Conservation (phyloP, 2,797 vertebrate genomes). For the Amblyopsis hoosieri region DNA sequence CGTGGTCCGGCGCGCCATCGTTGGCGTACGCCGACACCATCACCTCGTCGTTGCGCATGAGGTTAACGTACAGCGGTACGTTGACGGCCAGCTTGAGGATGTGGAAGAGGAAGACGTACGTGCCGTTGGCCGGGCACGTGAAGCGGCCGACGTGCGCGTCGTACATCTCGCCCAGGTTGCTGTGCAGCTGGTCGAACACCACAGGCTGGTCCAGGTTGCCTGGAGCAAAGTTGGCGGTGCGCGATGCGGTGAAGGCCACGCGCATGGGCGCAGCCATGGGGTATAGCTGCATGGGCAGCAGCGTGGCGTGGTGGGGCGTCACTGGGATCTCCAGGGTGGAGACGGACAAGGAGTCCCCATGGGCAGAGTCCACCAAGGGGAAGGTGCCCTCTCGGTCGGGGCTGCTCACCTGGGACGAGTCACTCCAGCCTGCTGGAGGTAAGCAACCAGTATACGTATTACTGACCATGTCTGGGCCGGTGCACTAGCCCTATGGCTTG, state of each 20-base stretch:
- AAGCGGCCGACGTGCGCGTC: conserved; percentile 91
- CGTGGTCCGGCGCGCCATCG: conserved; percentile 94
- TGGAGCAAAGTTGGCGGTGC: conserved; percentile 94
- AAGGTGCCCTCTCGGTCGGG: conserved; percentile 85
- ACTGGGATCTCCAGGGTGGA: conserved; percentile 85
- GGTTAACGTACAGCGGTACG: conserved; percentile 94
- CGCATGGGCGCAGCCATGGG: conserved; percentile 89
- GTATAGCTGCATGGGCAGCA: conserved; percentile 90
- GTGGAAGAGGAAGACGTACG: conserved; percentile 96
- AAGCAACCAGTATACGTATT: too few relatives aligned
- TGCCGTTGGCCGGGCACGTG: conserved; percentile 89
- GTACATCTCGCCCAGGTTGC: conserved; percentile 92
- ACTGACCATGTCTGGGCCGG: too few relatives aligned
- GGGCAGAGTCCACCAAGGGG: conserved; percentile 87
- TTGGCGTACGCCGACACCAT: conserved; percentile 97
- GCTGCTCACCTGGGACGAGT: conserved; percentile 93
- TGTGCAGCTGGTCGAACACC: conserved; percentile 91
- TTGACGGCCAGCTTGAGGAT: conserved; percentile 96
- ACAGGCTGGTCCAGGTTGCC: conserved; percentile 96
- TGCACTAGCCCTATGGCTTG: too few relatives aligned
- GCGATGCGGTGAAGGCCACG: conserved; percentile 93
- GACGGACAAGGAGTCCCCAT: conserved; percentile 86
- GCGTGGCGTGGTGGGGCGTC: conserved; percentile 71
- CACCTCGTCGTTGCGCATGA: conserved; percentile 97
- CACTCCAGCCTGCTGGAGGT: conserved; percentile 86